A percentile compares a stretch with the other conserved stretches of the same genome.
Evolutionary conservation across 2,113 vertebrate species (phyloP).

Genomic region (Gulo gulo): DNA sequence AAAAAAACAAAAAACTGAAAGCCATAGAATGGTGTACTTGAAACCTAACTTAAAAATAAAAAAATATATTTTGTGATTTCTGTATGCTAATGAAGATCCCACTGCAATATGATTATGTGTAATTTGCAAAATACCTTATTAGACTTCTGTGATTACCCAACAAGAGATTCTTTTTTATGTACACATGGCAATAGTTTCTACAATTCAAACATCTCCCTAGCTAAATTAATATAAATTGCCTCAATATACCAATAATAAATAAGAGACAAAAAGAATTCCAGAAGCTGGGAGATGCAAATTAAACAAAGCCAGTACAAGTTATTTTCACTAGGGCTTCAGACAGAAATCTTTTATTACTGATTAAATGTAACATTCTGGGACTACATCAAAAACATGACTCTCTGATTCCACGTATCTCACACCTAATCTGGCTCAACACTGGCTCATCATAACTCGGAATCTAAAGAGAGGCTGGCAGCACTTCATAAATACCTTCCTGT

Average conservation of each 20-base stretch:
- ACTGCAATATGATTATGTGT: constrained; percentile 67
- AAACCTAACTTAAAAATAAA: constrained; percentile 58
- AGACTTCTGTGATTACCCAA: constrained; percentile 70
- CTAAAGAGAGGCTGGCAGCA: constrained; percentile 81
- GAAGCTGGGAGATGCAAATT: not conserved
- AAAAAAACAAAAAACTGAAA: not conserved
- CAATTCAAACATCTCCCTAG: constrained; percentile 74
- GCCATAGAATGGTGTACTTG: constrained; percentile 18
- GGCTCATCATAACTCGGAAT: constrained; percentile 74
- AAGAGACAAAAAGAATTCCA: constrained; percentile 24
- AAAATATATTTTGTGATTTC: constrained; percentile 52
- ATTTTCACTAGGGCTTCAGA: not conserved
- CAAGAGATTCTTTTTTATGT: constrained; percentile 70
- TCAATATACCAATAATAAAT: constrained; percentile 22
- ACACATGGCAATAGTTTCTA: constrained; percentile 71
- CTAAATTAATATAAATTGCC: constrained; percentile 76
- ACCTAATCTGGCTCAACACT: constrained; percentile 66
- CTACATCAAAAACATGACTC: not conserved
- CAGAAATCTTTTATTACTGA: not conserved
- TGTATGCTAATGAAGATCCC: constrained; percentile 74
- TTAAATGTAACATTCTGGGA: constrained; percentile 6
- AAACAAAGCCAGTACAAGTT: constrained; percentile 19
- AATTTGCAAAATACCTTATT: constrained; percentile 76
- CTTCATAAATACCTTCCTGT: constrained; percentile 86
- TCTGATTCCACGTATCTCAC: not conserved